Evolutionary conservation across 92 coral and sea anemone genomes (phyloP), one percentile per base, ranked within the genome.

Genomic region (Nematostella vectensis): DNA sequence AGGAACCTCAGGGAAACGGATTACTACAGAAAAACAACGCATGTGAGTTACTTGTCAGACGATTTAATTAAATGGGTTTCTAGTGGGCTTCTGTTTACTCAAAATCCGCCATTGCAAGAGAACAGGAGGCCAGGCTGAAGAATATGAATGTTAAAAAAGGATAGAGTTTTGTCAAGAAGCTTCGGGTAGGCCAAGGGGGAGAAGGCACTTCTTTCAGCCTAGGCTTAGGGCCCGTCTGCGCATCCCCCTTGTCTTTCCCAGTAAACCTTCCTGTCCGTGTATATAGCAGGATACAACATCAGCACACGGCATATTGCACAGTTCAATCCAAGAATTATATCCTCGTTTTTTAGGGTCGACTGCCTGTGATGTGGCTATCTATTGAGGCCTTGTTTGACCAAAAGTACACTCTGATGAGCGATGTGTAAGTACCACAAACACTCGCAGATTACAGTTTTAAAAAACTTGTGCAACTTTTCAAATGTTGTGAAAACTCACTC

Each of bases 341-440:
- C n/a, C n/a, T n/a, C n/a, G n/a, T n/a, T 13, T 29, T 26, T 25
- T 44, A 91, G 98, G 98, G 98, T 1, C 77, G 98, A 19, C 96
- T 91, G 31, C 98, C 98, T 18, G 86, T 91, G 16, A 91, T 88
- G 80, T 91, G 98, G 98, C 83, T 91, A 10, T 82, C 98, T 10
- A 63, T 86, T 31, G 98, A 91, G 61, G 98, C 98, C 1, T 56
- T 91, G 67, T 91, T 91, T 62, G 98, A 91, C 62, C 81, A 82
- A 67, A 85, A 74, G 29, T 91, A 91, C 73, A 91, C 98, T 22
- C 69, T 91, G 2, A 78, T 88, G 74, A 86, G 96, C 55, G 98
- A 91, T 25, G 98, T 91, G 98, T 85, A 85, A 85, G 95, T 66
- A n/a, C n/a, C n/a, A n/a, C n/a, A n/a, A n/a, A n/a, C n/a, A n/a